These are phyloP conservation scores for Orius laevigatus DNA, from an alignment of 1,140 invertebrate species.

Conservation along the genomic window DNA sequence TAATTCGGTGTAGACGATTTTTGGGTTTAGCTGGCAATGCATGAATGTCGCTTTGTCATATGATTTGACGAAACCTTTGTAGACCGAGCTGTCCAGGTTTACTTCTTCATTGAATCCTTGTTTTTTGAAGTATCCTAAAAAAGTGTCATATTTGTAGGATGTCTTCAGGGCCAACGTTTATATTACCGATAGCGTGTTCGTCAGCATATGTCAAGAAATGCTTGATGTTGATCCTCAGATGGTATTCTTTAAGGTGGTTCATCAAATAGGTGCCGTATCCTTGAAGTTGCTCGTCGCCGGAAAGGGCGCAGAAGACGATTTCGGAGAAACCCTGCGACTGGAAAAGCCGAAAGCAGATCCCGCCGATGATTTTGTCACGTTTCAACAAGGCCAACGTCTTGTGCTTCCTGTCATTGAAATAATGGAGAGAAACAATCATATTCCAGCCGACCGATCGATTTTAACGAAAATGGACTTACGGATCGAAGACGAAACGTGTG, in stretches of 20 bases:
- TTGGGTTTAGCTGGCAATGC: slow-evolving; percentile 90
- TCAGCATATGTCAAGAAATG: slow-evolving; percentile 97
- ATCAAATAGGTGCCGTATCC: slow-evolving; percentile 98
- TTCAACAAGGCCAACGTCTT: slow-evolving; percentile 85
- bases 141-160: not conserved
- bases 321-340: slow-evolving; percentile 89
- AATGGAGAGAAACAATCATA: no score
- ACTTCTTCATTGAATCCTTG: slow-evolving; percentile 97
- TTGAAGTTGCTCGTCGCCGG: slow-evolving; percentile 90
- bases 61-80: slow-evolving; percentile 92
- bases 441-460: no score
- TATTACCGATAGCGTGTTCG: slow-evolving; percentile 77
- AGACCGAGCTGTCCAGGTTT: slow-evolving; percentile 53
- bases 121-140: slow-evolving; percentile 86
- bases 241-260: slow-evolving; percentile 98
- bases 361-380: slow-evolving; percentile 84
- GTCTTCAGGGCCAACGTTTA: no score
- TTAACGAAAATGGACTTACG: no score
- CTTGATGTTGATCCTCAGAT: slow-evolving; percentile 76
- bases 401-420: slow-evolving; percentile 91
- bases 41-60: slow-evolving; percentile 97
- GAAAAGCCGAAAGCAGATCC: slow-evolving; percentile 96
- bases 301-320: slow-evolving; percentile 97
- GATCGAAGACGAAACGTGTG: slow-evolving; percentile 90
- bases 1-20: slow-evolving; percentile 87